Base-by-base conservation (phyloP, 1,140 invertebrate genomes). In the Diplogasteroides magnus region DNA sequence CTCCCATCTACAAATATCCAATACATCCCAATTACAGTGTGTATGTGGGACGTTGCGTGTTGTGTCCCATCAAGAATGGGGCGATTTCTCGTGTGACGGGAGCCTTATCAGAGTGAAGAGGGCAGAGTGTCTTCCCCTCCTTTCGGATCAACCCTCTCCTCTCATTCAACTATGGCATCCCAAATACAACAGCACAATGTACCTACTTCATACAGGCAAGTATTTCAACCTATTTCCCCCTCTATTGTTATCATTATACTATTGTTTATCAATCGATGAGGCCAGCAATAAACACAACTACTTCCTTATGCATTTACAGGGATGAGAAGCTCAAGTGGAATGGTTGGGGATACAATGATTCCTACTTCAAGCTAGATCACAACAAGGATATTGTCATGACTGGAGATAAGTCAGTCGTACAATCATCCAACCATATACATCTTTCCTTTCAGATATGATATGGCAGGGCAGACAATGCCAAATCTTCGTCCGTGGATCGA, bases 291-390 rank as follows among this genome's bases (percentile, higher is more conserved):
- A 48, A n/a, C 23, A 65, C 28, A 1, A 37, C 23, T 2, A 48
- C 15, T 28, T 60, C 64, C 67, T 13, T 61, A 32, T 29, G 25
- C 14, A 32, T 29, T 55, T 81, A 68, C 68, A 83, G 80, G 31
- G 82, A 82, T 65, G 57, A 74, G 19, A 69, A 69, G 23, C 84
- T 97, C 6, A 97, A 95, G 86, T 97, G 94, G 94, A 94, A 97
- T 86, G 95, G 95, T 57, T 98, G 95, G 95, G 95, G 95, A 6
- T 98, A 97, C 85, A 91, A 90, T 72, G 94, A 98, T 84, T 91
- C 91, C 0, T 86, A 88, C 77, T 95, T 94, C 84, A 80, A 86
- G 64, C 80, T 90, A 0, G 83, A 87, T 77, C 82, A 86, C 75
- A 86, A 88, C 77, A 86, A 76, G 32, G 77, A 85, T 63, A 86